A percentile compares a stretch with the other conserved stretches of the same genome.
Evolutionary conservation across 2,113 vertebrate species (phyloP).

Genomic region (Melanostigma gelatinosum): DNA sequence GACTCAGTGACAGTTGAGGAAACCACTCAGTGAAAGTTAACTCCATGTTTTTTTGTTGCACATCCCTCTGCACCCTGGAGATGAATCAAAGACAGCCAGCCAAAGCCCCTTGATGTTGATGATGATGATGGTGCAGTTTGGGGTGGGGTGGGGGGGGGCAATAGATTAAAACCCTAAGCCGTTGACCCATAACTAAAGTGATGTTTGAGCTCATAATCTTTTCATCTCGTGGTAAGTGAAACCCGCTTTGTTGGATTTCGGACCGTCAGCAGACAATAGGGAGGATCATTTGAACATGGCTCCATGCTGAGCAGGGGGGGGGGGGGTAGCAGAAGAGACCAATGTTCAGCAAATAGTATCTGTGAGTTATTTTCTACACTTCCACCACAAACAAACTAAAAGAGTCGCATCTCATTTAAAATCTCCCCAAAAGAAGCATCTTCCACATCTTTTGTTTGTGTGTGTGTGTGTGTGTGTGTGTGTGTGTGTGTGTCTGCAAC

Average conservation of each 20-base stretch:
- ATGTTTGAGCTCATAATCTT: slow-evolving; percentile 76
- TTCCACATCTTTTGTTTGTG: slow-evolving; percentile 10
- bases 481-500: slow-evolving; percentile 25
- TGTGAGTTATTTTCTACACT: background rate
- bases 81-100: slow-evolving; percentile 56
- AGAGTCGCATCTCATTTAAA: slow-evolving; percentile 17
- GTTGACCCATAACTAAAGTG: slow-evolving; percentile 76
- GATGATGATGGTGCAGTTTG: slow-evolving; percentile 55
- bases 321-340: background rate
- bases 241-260: slow-evolving; percentile 67
- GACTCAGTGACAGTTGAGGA: slow-evolving; percentile 44
- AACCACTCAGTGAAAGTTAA: slow-evolving; percentile 16
- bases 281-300: slow-evolving; percentile 51
- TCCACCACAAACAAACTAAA: slow-evolving; percentile 13
- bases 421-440: slow-evolving; percentile 27
- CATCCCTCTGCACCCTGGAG: slow-evolving; percentile 33
- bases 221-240: slow-evolving; percentile 68
- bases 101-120: slow-evolving; percentile 35
- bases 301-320: slow-evolving; percentile 38
- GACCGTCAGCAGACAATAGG: slow-evolving; percentile 52
- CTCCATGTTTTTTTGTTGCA: background rate
- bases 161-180: slow-evolving; percentile 67
- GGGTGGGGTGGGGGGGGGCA: background rate
- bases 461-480: slow-evolving; percentile 26
- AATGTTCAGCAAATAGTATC: slow-evolving; percentile 17